phyloP scores from a whole-genome alignment of 2,113 vertebrate species.

The Zapus hudsonius region DNA sequence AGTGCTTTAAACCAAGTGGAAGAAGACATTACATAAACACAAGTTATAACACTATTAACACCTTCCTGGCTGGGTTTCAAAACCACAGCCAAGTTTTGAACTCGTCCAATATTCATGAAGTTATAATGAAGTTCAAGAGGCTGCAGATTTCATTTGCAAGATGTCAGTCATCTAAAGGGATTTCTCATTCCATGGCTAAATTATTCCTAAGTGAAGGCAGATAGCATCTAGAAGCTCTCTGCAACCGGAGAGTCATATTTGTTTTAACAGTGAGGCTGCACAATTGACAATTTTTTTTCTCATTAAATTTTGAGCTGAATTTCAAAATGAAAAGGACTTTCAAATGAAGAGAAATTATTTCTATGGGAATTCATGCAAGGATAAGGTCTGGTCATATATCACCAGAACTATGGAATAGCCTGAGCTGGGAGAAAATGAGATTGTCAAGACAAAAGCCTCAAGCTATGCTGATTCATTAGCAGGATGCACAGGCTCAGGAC shows the following conservation, averaged over 20 bases:
- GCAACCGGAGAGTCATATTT: slow-evolving; percentile 41
- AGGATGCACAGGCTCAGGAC: not conserved
- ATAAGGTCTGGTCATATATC: slow-evolving; percentile 12
- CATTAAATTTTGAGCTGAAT: slow-evolving; percentile 50
- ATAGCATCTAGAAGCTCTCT: slow-evolving; percentile 41
- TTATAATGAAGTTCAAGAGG: slow-evolving; percentile 78
- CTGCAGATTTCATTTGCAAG: slow-evolving; percentile 76
- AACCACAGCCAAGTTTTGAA: slow-evolving; percentile 52
- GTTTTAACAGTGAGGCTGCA: slow-evolving; percentile 2
- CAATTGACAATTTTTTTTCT: slow-evolving; percentile 5
- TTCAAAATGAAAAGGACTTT: slow-evolving; percentile 30
- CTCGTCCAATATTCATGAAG: slow-evolving; percentile 73
- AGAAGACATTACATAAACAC: slow-evolving; percentile 6
- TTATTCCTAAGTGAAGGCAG: slow-evolving; percentile 69
- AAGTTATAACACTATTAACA: not conserved
- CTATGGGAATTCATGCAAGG: not conserved
- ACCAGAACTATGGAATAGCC: not conserved
- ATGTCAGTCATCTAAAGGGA: slow-evolving; percentile 73
- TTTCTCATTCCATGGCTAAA: slow-evolving; percentile 71
- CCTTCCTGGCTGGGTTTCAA: slow-evolving; percentile 62
- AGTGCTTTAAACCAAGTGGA: not conserved
- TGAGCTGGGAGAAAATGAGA: slow-evolving; percentile 61
- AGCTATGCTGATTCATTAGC: slow-evolving; percentile 55
- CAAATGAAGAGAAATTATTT: slow-evolving; percentile 50
- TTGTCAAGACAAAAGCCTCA: slow-evolving; percentile 46